Conservation (phyloP, 2,113 vertebrate genomes). For the Colaptes auratus region DNA sequence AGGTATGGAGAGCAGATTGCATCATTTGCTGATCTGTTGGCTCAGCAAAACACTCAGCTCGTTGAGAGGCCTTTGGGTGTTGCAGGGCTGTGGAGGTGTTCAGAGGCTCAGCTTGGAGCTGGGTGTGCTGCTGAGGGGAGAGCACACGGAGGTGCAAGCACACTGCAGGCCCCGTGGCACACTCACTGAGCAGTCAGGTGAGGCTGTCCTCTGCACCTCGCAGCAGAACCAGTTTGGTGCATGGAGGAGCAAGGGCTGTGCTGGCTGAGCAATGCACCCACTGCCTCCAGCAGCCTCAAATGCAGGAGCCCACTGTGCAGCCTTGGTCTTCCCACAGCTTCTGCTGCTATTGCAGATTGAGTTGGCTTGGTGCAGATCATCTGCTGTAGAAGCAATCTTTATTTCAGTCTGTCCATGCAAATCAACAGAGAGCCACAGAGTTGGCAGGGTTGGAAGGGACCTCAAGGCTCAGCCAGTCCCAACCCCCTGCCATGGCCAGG, state of each 20-base stretch:
- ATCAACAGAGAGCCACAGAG: too few relatives aligned
- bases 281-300: not conserved
- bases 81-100: not conserved
- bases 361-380: not conserved
- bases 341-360: not conserved
- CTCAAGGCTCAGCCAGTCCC: too few relatives aligned
- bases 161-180: not conserved
- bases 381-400: too few relatives aligned
- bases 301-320: not conserved
- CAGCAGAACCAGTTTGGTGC: not conserved
- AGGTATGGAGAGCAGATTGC: not conserved
- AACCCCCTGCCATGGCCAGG: too few relatives aligned
- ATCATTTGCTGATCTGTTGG: not conserved
- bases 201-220: not conserved
- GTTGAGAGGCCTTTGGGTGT: not conserved
- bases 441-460: too few relatives aligned
- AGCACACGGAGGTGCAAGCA: accelerated
- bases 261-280: not conserved
- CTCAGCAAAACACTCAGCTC: not conserved
- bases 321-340: not conserved
- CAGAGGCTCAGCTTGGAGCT: not conserved
- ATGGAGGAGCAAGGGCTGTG: not conserved
- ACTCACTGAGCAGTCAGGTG: not conserved
- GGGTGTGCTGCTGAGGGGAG: not conserved
- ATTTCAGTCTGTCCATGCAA: not conserved